Conservation (phyloP, 35 echinoderm and acorn worm species). For the Apostichopus japonicus region DNA sequence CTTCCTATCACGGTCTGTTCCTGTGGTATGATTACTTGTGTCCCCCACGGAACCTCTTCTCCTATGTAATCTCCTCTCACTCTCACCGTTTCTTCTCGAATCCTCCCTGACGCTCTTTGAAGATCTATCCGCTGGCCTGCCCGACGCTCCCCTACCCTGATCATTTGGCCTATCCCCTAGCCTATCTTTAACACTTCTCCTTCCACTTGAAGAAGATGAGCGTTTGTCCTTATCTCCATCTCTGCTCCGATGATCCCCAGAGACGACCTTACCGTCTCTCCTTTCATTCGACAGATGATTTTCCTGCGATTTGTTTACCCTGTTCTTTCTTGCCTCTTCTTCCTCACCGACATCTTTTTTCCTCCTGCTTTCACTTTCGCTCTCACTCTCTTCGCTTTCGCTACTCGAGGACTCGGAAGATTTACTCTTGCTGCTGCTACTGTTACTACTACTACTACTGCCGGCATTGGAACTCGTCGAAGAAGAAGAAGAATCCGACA, state of each 20-base stretch:
- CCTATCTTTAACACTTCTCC: conserved; percentile 50
- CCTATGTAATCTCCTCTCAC: not conserved
- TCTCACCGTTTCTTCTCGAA: not conserved
- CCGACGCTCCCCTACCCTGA: not conserved
- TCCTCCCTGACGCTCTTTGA: not conserved
- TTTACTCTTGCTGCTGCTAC: conserved; percentile 27
- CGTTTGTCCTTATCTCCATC: conserved; percentile 16
- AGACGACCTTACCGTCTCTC: not conserved
- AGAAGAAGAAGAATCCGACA: not conserved
- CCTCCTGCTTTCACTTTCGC: conserved; percentile 16
- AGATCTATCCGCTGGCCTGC: not conserved
- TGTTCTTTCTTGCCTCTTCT: not conserved
- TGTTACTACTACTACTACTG: not conserved
- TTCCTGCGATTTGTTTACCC: not conserved
- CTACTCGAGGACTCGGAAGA: conserved; percentile 32
- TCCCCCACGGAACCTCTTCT: not conserved
- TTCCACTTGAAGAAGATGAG: not conserved
- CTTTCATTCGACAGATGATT: not conserved
- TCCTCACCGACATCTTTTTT: not conserved
- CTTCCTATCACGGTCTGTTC: not conserved
- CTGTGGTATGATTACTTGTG: not conserved
- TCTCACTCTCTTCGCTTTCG: conserved; percentile 50
- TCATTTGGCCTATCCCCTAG: conserved; percentile 18
- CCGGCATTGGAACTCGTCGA: not conserved
- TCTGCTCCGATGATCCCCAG: not conserved